Evolutionary conservation across 2,888 invertebrate species (phyloP), one percentile per base, ranked within the genome.

Genomic region (Acleris holmiana): DNA sequence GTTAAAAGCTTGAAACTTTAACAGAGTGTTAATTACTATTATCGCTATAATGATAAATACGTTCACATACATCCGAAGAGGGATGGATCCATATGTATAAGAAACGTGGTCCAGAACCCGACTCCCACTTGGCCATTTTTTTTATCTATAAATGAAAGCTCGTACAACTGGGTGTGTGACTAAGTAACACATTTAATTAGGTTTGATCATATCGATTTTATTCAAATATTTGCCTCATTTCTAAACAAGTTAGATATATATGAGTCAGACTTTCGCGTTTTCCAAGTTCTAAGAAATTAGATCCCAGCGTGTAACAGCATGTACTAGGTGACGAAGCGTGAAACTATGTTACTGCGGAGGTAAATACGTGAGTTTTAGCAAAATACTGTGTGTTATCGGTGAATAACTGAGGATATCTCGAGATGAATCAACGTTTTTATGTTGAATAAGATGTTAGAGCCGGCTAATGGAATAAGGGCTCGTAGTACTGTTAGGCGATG

Each of bases 361-460:
- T 4, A 41, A 47, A 49, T 35, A 55, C 61, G 61, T 61, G 61
- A 4, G 15, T 25, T 51, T 19, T 10, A 29, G 29, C 48, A 21
- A 55, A 61, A 60, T 51, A 50, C 29, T 29, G 18, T 15, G 4
- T 2, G 15, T 7, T n/a, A 44, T 15, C 15, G 44, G 17, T n/a
- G 44, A 44, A 44, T 35, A 35, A 35, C 3, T 13, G 13, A 13
- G 35, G 4, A 35, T 35, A 4, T 35, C 35, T 35, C 1, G 35
- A 35, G 35, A 35, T 29, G 23, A 40, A 35, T 35, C 18, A 35
- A 15, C 40, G 53, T 35, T 18, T 18, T 51, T 13, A 35, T 19
- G 53, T 35, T 4, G 23, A 23, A 23, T 23, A 23, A 23, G 6
- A n/a, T n/a, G n/a, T n/a, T n/a, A n/a, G n/a, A n/a, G n/a, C n/a